These are phyloP conservation scores for Spermophilus dauricus DNA, from an alignment of 2,113 vertebrate genomes.

Conservation along the genomic window DNA sequence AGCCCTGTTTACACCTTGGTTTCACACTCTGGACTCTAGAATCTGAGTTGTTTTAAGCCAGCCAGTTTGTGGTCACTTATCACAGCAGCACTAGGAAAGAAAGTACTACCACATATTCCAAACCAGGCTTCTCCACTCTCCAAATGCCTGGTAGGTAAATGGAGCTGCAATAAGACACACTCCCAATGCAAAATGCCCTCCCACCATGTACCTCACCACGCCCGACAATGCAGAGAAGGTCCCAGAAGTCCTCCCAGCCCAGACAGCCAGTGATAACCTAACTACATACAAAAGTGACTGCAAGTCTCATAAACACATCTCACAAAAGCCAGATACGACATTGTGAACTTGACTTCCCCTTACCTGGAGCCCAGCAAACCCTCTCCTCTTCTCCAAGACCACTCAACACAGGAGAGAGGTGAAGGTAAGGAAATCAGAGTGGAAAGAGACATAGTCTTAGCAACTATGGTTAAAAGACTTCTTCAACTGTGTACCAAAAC, in stretches of 20 bases:
- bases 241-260: background rate
- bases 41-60: background rate
- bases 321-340: background rate
- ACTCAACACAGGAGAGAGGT: background rate
- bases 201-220: background rate
- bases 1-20: background rate
- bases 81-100: background rate
- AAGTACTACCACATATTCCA: background rate
- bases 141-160: background rate
- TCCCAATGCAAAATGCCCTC: background rate
- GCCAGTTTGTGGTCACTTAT: background rate
- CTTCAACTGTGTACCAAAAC: background rate
- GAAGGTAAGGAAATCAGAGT: background rate
- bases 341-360: background rate
- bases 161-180: background rate
- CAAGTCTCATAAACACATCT: background rate
- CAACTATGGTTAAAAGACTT: background rate
- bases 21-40: conserved; percentile 28
- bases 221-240: background rate
- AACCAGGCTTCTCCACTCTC: background rate
- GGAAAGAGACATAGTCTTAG: background rate
- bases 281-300: background rate
- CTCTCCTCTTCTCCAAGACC: background rate
- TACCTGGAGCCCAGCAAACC: background rate
- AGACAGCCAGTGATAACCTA: background rate